Evolutionary conservation across 2,888 invertebrate genomes (phyloP).

Genomic region (Lordiphosa andalusiaca): DNA sequence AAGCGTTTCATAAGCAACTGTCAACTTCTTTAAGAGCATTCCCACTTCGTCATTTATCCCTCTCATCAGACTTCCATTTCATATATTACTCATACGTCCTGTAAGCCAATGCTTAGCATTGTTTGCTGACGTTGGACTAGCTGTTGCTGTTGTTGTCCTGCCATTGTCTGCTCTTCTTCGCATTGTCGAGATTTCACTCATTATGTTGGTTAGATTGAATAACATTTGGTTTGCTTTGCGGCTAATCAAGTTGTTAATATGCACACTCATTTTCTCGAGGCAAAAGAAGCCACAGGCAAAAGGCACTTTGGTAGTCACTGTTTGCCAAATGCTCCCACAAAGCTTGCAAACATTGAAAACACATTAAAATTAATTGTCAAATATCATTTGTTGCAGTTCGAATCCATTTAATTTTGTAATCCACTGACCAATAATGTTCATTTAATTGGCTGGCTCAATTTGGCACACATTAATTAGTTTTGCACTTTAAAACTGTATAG

Average conservation of each 20-base stretch:
- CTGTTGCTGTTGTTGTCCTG: conserved; percentile 5
- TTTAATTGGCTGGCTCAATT: conserved; percentile 40
- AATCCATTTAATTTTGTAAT: too few relatives aligned
- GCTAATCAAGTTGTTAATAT: conserved; percentile 49
- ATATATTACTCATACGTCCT: conserved; percentile 36
- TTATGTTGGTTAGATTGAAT: conserved; percentile 58
- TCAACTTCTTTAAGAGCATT: background rate
- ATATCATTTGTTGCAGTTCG: background rate
- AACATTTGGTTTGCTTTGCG: conserved; percentile 58
- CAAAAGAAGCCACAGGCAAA: conserved; percentile 6
- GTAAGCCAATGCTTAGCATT: conserved; percentile 12
- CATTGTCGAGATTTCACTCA: conserved; percentile 41
- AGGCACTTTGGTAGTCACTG: conserved; percentile 15
- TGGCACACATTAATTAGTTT: too few relatives aligned
- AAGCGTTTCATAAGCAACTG: too few relatives aligned
- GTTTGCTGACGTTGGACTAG: background rate
- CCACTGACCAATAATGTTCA: too few relatives aligned
- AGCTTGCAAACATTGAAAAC: conserved; percentile 14
- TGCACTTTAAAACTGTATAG: conserved; percentile 6
- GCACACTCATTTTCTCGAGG: conserved; percentile 29
- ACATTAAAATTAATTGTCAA: conserved; percentile 24
- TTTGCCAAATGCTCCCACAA: conserved; percentile 11
- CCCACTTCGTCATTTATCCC: background rate
- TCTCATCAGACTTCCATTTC: background rate
- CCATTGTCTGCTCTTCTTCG: conserved; percentile 22